Conservation (phyloP, 2,113 vertebrate genomes). For the Pangasianodon gigas region DNA sequence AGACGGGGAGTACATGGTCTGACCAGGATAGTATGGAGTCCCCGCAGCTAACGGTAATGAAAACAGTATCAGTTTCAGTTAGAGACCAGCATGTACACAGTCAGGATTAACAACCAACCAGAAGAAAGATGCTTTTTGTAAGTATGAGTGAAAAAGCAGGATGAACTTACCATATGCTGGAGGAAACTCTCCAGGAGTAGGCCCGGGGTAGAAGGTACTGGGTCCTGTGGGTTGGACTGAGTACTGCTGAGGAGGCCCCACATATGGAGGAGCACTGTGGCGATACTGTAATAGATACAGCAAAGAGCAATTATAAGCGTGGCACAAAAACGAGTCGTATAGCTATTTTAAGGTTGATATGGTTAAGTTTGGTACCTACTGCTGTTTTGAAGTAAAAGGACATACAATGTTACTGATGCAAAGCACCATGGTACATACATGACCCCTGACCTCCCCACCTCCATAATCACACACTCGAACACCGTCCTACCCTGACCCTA, state of each 20-base stretch:
- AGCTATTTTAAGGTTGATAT: neutral
- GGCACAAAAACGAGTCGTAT: neutral
- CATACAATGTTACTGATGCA: neutral
- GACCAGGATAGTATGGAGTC: slow-evolving; percentile 87
- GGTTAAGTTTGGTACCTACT: too few species aligned
- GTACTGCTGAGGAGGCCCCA: slow-evolving; percentile 94
- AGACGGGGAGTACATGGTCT: slow-evolving; percentile 89
- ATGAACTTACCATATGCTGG: slow-evolving; percentile 87
- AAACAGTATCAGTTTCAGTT: slow-evolving; percentile 49
- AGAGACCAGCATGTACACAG: neutral
- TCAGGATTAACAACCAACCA: neutral
- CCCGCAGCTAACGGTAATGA: slow-evolving; percentile 70
- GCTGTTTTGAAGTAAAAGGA: neutral
- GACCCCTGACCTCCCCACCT: neutral
- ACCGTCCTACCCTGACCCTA: too few species aligned
- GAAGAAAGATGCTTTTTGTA: neutral
- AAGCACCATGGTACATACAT: neutral
- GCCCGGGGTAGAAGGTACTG: slow-evolving; percentile 90
- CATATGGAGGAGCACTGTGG: slow-evolving; percentile 87
- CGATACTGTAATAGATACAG: slow-evolving; percentile 80
- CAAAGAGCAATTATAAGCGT: neutral
- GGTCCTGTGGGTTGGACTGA: slow-evolving; percentile 90
- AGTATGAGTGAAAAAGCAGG: neutral
- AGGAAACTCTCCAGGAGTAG: slow-evolving; percentile 92
- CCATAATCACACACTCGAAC: neutral